phyloP scores from a whole-genome alignment of 2,797 vertebrate species.

The Notamacropus eugenii region DNA sequence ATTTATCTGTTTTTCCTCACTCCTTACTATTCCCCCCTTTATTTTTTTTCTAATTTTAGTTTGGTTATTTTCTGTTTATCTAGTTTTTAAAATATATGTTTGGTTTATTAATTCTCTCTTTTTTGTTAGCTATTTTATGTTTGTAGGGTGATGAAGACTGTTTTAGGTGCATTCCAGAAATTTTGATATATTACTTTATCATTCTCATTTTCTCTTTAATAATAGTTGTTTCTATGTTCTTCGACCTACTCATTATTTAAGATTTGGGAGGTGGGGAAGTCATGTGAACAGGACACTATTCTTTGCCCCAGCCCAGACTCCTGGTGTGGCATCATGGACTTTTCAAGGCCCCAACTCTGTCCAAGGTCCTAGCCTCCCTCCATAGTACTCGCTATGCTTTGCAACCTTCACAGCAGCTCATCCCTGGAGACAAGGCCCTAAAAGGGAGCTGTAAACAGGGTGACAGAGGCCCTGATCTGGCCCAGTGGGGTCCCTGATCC shows the following conservation, averaged over 20 bases:
- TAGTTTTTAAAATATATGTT: neutral
- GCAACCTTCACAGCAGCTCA: neutral
- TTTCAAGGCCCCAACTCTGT: neutral
- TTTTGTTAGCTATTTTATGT: neutral
- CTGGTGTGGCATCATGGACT: neutral
- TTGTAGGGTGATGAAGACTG: neutral
- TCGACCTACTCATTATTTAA: neutral
- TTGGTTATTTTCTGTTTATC: neutral
- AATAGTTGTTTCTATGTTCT: neutral
- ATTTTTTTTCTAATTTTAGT: neutral
- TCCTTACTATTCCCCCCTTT: neutral
- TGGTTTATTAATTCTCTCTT: neutral
- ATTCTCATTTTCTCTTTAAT: neutral
- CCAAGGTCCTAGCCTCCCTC: neutral
- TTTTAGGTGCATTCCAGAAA: neutral
- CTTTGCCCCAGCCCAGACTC: no score
- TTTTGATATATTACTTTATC: neutral
- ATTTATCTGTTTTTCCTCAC: neutral
- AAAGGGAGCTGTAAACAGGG: neutral
- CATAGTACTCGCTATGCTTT: neutral
- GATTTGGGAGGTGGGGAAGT: neutral
- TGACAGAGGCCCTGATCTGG: neutral
- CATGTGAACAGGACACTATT: neutral
- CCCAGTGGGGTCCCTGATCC: conserved; percentile 51
- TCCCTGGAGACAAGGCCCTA: neutral